Percentiles rank a stretch among this genome's conserved stretches.
These are phyloP conservation scores for Adoxophyes honmai DNA, from an alignment of 1,140 invertebrate species.

Conservation along the genomic window DNA sequence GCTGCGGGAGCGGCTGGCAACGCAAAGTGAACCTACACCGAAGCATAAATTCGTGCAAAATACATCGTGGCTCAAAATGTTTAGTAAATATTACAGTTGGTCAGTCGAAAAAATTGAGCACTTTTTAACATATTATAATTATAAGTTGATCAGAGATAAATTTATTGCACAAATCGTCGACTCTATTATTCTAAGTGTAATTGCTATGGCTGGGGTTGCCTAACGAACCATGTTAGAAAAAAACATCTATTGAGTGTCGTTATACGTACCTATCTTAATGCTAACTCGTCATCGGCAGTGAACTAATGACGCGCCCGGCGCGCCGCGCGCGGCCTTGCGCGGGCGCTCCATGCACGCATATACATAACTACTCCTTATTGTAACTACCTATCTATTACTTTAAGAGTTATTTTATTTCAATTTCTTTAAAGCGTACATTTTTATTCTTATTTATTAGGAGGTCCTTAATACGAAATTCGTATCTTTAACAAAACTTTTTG, in stretches of 20 bases:
- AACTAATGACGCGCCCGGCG: constrained; percentile 46
- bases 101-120: constrained; percentile 74
- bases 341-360: constrained; percentile 41
- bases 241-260: constrained; percentile 49
- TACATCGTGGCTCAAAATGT: constrained; percentile 26
- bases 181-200: constrained; percentile 60
- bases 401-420: constrained; percentile 69
- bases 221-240: constrained; percentile 42
- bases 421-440: constrained; percentile 77
- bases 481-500: constrained; percentile 32
- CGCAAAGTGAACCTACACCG: constrained; percentile 7
- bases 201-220: constrained; percentile 52
- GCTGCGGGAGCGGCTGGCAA: too few species aligned
- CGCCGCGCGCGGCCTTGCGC: constrained; percentile 26
- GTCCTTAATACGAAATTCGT: constrained; percentile 58
- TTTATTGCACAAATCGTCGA: constrained; percentile 70
- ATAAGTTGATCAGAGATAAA: constrained; percentile 57
- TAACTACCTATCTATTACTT: constrained; percentile 68
- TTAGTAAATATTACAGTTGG: constrained; percentile 56
- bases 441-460: constrained; percentile 70
- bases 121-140: constrained; percentile 55
- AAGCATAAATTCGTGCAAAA: constrained; percentile 34
- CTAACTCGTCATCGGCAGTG: constrained; percentile 54
- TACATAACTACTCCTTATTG: constrained; percentile 63
- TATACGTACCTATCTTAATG: constrained; percentile 55